phyloP scores from a whole-genome alignment of 2,113 vertebrate genomes.

The Laterallus jamaicensis region DNA sequence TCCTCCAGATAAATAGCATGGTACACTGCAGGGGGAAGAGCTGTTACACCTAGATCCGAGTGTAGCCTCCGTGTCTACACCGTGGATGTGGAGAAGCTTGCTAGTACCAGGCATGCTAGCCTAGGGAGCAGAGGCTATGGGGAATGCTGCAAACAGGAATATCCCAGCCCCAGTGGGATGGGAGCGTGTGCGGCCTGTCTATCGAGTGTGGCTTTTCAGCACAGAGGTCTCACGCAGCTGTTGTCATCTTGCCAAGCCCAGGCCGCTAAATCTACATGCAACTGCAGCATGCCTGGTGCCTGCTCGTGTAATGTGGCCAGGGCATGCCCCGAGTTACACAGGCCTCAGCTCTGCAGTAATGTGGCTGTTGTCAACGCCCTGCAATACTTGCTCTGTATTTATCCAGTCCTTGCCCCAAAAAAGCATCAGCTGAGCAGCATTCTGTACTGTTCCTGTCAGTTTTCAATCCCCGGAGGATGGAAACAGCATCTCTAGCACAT shows the following conservation, averaged over 20 bases:
- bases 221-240: accelerated
- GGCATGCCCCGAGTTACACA: accelerated
- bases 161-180: accelerated
- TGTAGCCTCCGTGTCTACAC: accelerated
- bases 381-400: not conserved
- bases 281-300: not conserved
- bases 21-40: constrained; percentile 81
- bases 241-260: not conserved
- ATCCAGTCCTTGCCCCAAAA: not conserved
- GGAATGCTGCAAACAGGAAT: not conserved
- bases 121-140: accelerated
- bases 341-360: not conserved
- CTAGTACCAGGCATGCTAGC: accelerated
- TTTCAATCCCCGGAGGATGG: not conserved
- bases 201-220: accelerated
- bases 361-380: accelerated
- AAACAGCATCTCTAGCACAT: not conserved
- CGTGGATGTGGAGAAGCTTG: accelerated
- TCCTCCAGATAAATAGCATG: constrained; percentile 96
- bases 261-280: not conserved
- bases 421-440: not conserved
- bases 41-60: accelerated
- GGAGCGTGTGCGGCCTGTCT: accelerated
- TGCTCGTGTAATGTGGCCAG: not conserved
- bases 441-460: accelerated